Percentiles rank a stretch among this genome's conserved stretches.
Conservation (phyloP, 92 coral and sea anemone species). For the Galaxea fascicularis region DNA sequence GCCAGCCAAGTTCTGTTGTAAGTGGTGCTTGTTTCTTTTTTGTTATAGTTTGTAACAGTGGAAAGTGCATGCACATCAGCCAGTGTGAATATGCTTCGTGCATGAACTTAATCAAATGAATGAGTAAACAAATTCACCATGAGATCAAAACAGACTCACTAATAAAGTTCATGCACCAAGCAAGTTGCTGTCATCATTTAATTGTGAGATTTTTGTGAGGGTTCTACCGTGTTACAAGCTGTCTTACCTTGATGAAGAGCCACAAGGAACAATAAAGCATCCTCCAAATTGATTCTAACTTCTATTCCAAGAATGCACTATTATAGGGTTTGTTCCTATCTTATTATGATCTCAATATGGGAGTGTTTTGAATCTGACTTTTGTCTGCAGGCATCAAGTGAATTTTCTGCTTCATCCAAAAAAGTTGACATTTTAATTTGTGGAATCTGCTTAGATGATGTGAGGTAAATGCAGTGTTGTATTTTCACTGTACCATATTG, state of each 20-base stretch:
- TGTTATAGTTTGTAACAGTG: not conserved
- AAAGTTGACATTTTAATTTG: conserved; percentile 81
- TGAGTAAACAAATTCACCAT: no score
- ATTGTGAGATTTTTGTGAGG: no score
- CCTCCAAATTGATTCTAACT: no score
- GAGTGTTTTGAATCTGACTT: not conserved
- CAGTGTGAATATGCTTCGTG: no score
- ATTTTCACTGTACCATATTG: not conserved
- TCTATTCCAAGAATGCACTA: no score
- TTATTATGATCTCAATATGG: not conserved
- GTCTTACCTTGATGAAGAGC: no score
- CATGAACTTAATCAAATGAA: no score
- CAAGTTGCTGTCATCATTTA: no score
- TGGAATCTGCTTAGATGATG: conserved; percentile 97
- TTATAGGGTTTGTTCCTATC: not conserved
- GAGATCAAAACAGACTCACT: no score
- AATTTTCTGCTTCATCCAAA: conserved; percentile 53
- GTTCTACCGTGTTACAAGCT: no score
- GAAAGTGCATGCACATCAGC: not conserved
- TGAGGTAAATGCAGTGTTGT: conserved; percentile 59
- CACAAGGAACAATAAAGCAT: no score
- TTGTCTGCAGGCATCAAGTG: conserved; percentile 51
- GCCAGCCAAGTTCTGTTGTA: conserved; percentile 51
- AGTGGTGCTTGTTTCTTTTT: not conserved
- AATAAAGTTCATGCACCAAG: no score